Evolutionary conservation across 2,113 vertebrate species (phyloP).

Genomic region (Oreochromis spilurus): DNA sequence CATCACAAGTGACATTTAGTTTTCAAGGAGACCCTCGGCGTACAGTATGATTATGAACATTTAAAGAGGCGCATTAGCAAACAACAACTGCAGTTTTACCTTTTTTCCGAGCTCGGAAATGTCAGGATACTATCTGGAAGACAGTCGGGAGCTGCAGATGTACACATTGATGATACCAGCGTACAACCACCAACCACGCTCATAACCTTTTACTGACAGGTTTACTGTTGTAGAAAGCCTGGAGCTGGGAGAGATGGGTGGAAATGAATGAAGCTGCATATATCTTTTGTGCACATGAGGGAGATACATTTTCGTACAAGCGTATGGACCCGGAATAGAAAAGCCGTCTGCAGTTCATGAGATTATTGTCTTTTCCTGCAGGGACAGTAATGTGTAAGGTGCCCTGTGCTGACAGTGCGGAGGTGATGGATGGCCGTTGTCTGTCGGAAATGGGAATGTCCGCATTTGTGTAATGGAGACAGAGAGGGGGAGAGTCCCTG

Average conservation of each 20-base stretch:
- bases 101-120: neutral
- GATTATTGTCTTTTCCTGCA: neutral
- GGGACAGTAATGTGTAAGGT: neutral
- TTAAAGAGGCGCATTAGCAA: neutral
- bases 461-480: slow-evolving; percentile 30
- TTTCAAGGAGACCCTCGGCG: neutral
- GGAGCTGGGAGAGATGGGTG: neutral
- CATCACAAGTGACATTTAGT: slow-evolving; percentile 19
- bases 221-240: slow-evolving; percentile 29
- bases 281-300: neutral
- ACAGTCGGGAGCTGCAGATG: neutral
- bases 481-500: neutral
- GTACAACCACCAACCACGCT: neutral
- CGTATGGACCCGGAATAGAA: neutral
- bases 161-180: neutral
- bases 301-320: neutral
- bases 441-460: slow-evolving; percentile 17
- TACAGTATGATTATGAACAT: neutral
- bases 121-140: neutral
- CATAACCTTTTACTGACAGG: slow-evolving; percentile 14
- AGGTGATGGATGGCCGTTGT: slow-evolving; percentile 36
- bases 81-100: neutral
- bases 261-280: neutral
- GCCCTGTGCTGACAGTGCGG: neutral
- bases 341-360: neutral